Base-by-base conservation (phyloP, 2,797 vertebrate species). In the Leptoclinus maculatus region DNA sequence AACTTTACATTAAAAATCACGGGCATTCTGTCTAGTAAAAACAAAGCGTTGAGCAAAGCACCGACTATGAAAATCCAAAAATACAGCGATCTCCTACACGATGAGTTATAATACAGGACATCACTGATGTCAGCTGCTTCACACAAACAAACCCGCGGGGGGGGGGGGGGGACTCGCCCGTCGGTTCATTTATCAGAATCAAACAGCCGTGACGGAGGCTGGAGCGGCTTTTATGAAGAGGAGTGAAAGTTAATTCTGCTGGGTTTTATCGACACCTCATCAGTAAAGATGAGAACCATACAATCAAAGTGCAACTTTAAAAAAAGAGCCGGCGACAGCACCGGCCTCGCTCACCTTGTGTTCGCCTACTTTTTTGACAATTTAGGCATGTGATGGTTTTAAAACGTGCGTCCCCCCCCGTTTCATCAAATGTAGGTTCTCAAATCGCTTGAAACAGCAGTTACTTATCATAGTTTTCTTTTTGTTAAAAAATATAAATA, bases 71-170 rank as follows among this genome's bases (percentile, higher is more conserved):
- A 96, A 96, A 96, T 97, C 94, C 95, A 96, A 97, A 97, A 98
- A 97, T 96, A 96, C 96, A 96, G 94, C 95, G 92, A 89, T 97
- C 97, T 96, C 96, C 96, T 95, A 96, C 96, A 95, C 90, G 71
- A 87, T 79, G 87, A 96, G 93, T 91, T 96, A 96, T 96, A 95
- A 94, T 96, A 96, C 97, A 96, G 94, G 97, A 99, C 97, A 98
- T 98, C 97, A 98, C 96, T 98, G 97, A 99, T 97, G 97, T 97
- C 97, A 97, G 96, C 95, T 96, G 96, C 96, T 96, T 95, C 96
- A 96, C 95, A 97, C 95, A 97, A 87, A 97, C 97, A 96, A 97
- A 97, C 96, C 97, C 92, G 78, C 60, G 21, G 56, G 71, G 43
- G 43, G 16, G 43, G 12, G 43, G 41, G 41, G 17, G 68, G 74